Evolutionary conservation across 2,797 vertebrate species (phyloP).

Genomic region (Sebastes taczanowskii): DNA sequence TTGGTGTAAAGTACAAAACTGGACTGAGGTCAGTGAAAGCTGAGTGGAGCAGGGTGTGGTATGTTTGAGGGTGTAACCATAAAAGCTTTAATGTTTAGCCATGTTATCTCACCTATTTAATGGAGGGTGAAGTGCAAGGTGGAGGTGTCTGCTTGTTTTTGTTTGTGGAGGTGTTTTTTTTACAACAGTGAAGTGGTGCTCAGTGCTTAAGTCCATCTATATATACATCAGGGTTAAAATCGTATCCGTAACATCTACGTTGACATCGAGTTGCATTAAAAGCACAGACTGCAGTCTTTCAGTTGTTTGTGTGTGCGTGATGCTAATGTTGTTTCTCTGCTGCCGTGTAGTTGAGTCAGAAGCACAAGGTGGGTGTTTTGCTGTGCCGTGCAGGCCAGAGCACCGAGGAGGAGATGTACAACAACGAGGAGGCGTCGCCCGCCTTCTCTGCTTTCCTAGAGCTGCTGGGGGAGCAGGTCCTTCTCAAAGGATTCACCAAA

Average conservation of each 20-base stretch:
- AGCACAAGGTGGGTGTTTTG: conserved; percentile 95
- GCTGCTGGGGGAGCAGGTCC: conserved; percentile 91
- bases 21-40: conserved; percentile 10
- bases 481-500: conserved; percentile 90
- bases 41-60: conserved; percentile 47
- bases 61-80: conserved; percentile 33
- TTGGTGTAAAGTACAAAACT: conserved; percentile 27
- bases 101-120: conserved; percentile 48
- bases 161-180: conserved; percentile 45
- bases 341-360: conserved; percentile 87
- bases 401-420: conserved; percentile 99
- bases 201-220: neutral
- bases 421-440: conserved; percentile 91
- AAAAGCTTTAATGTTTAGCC: conserved; percentile 52
- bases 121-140: conserved; percentile 22
- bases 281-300: neutral
- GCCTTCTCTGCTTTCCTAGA: conserved; percentile 90
- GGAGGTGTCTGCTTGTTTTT: conserved; percentile 34
- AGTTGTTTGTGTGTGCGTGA: neutral
- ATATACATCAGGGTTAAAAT: neutral
- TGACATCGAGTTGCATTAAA: conserved; percentile 8
- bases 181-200: conserved; percentile 12
- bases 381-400: conserved; percentile 94
- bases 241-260: neutral
- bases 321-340: conserved; percentile 31